phyloP scores from a whole-genome alignment of 2,888 invertebrate genomes.

The Metallyticus violacea region DNA sequence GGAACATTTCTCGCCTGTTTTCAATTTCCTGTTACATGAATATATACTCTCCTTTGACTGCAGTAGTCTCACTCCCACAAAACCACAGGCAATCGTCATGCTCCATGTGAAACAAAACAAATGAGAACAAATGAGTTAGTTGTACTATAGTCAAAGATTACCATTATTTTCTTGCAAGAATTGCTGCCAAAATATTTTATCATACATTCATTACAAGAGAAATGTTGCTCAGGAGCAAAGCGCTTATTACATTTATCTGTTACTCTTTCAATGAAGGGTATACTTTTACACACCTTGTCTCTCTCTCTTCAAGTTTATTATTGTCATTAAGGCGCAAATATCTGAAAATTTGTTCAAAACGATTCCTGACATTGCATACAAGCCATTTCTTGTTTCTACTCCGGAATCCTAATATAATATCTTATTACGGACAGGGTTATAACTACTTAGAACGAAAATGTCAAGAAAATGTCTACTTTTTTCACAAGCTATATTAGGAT shows the following conservation, averaged over 20 bases:
- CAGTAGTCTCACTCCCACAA: too few relatives aligned
- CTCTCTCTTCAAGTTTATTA: slow-evolving; percentile 31
- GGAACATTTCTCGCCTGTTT: too few relatives aligned
- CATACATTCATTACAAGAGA: slow-evolving; percentile 40
- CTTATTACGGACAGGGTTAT: background rate
- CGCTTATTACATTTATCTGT: slow-evolving; percentile 32
- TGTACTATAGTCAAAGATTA: too few relatives aligned
- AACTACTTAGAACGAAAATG: background rate
- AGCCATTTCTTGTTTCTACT: background rate
- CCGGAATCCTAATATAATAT: background rate
- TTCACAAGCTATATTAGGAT: background rate
- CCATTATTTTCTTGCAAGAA: too few relatives aligned
- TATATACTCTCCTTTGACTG: too few relatives aligned
- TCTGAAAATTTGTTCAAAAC: slow-evolving; percentile 35
- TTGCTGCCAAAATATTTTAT: slow-evolving; percentile 41
- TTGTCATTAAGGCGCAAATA: slow-evolving; percentile 38
- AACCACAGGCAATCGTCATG: too few relatives aligned
- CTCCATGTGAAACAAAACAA: too few relatives aligned
- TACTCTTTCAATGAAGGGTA: slow-evolving; percentile 27
- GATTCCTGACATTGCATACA: slow-evolving; percentile 30
- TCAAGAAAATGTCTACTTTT: background rate
- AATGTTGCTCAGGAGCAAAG: slow-evolving; percentile 33
- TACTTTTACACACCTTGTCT: slow-evolving; percentile 39
- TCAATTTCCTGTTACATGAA: too few relatives aligned
- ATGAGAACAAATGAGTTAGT: too few relatives aligned